These are phyloP conservation scores for Brienomyrus brachyistius DNA, from an alignment of 2,113 vertebrate species.

Conservation along the genomic window DNA sequence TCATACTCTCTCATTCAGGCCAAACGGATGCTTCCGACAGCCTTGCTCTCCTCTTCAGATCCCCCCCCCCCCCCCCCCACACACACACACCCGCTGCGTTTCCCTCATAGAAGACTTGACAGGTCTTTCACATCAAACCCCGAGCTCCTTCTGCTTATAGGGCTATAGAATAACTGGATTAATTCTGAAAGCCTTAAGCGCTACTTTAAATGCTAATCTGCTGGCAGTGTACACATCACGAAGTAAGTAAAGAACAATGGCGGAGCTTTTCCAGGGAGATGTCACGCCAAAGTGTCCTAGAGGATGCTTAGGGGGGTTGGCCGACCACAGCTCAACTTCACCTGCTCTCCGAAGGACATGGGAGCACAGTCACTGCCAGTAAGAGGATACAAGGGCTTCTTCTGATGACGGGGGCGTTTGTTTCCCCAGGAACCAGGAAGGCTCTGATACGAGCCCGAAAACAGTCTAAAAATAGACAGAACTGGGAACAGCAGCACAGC, in stretches of 20 bases:
- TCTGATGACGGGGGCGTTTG: neutral
- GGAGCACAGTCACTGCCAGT: neutral
- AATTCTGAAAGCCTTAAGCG: neutral
- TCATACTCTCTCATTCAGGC: neutral
- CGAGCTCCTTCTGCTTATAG: neutral
- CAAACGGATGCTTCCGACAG: neutral
- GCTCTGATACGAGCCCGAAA: neutral
- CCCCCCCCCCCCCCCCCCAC: neutral
- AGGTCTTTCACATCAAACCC: neutral
- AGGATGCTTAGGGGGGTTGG: neutral
- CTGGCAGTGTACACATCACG: neutral
- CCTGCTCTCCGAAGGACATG: neutral
- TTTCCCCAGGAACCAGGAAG: neutral
- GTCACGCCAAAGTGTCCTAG: neutral
- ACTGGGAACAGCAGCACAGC: neutral
- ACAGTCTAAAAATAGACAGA: neutral
- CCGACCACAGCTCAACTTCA: neutral
- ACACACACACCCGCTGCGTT: neutral
- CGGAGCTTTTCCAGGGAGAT: neutral
- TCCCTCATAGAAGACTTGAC: conserved; percentile 1
- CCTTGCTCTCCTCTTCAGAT: neutral
- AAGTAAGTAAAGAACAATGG: neutral
- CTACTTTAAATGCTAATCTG: conserved; percentile 1
- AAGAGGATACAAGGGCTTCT: neutral
- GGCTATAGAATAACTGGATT: neutral